Evolutionary conservation across 2,113 vertebrate species (phyloP), one percentile per base, ranked within the genome.

Genomic region (Falco punctatus): DNA sequence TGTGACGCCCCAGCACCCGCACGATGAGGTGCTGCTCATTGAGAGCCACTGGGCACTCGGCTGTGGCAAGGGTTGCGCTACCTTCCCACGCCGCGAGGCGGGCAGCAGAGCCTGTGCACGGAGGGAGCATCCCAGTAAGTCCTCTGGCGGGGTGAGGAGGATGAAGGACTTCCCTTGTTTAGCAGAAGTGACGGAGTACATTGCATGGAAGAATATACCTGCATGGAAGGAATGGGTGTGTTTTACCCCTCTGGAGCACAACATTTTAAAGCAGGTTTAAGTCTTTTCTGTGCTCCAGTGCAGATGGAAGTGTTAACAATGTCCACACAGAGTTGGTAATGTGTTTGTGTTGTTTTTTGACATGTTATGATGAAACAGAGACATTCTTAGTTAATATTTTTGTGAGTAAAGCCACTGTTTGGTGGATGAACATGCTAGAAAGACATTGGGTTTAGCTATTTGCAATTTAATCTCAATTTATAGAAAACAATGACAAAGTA

Each of bases 191-290:
- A 93, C 11, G 10, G 33, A 19, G 19, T 57, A 12, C 13, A 7
- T 62, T 90, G 54, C 18, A 28, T 58, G 23, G 44, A 72, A 67
- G 20, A 21, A 46, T 51, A 12, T 35, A 54, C 19, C 13, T 65
- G 15, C 11, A 1, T 70, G 70, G 59, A 48, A 85, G 33, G 24
- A 11, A 11, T 2, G 1, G 13, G 6, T 3, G 2, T 35, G 3
- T 48, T 86, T 84, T 73, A 15, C 26, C 4, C 13, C 51, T 16
- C 13, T 16, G 44, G 20, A 78, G 14, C 15, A 32, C 14, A 52
- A 28, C 6, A 28, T 83, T 91, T 65, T 51, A 59, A 65, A 61
- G 49, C n/a, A 32, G 42, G 52, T 84, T 59, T 30, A 86, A n/a
- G 54, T 81, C 38, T 44, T 48, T 55, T 78, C 24, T 71, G 14